Base-by-base conservation (phyloP, 1,140 invertebrate genomes). In the Drosophila ironensis region DNA sequence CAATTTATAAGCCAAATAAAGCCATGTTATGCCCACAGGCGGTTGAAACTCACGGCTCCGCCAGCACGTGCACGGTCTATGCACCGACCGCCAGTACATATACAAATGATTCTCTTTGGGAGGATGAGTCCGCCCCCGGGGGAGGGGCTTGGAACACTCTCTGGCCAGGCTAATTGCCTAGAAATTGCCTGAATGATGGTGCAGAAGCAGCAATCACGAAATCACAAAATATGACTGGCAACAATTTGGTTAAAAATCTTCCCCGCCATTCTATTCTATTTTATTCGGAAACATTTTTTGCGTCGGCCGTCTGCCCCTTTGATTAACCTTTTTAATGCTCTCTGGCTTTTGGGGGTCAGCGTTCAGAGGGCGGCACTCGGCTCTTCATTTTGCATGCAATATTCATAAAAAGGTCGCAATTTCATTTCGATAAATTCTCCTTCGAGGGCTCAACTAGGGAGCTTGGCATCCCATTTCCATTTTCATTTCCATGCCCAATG, bases 1-100 rank as follows among this genome's bases (percentile, higher is more conserved):
- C 74, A 77, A 78, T 78, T 74, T 80, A 80, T 80, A 80, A 78
- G 75, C 75, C 75, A 78, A 78, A 78, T 78, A 74, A 78, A 78
- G 75, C 75, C 75, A 70, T 80, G 75, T 78, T 80, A 80, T 80
- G 64, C 56, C 75, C 64, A 52, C 40, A 64, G 69, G 75, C 75
- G 73, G 72, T 40, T 37, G 37, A 22, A 16, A 35, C 9, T 24
- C 44, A 17, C 38, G 17, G 40, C 57, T 50, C 33, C 30, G 0
- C 28, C 28, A 44, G 25, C 48, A 47, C 64, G 42, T 56, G 51
- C 16, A 4, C 33, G 33, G 11, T 3, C 12, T 16, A 17, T 37
- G 14, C n/a, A n/a, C n/a, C n/a, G n/a, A n/a, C n/a, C n/a, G n/a
- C n/a, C n/a, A n/a, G n/a, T n/a, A n/a, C n/a, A n/a, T 5, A 33